Percentiles rank a stretch among this genome's conserved stretches.
phyloP scores from a whole-genome alignment of 1,140 invertebrate genomes.

The Neodiprion lecontei region DNA sequence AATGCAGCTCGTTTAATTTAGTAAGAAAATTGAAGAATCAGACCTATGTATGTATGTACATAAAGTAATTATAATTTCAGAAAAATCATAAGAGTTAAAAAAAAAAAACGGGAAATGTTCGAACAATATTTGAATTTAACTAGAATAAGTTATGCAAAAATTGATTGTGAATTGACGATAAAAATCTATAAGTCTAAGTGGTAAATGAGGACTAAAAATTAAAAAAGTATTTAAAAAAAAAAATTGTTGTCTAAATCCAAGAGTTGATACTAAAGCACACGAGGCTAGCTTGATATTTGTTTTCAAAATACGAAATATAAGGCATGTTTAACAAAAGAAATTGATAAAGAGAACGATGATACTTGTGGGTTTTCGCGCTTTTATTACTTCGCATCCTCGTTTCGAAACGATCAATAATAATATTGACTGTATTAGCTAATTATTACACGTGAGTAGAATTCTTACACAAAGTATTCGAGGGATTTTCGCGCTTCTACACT shows the following conservation, averaged over 20 bases:
- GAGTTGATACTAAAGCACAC: not conserved
- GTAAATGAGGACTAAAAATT: not conserved
- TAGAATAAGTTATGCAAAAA: not conserved
- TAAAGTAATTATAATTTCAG: no score
- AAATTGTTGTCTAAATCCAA: not conserved
- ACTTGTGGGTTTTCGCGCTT: not conserved
- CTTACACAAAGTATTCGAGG: no score
- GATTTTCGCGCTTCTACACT: no score
- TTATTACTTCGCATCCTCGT: not conserved
- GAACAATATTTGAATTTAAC: not conserved
- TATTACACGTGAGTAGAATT: no score
- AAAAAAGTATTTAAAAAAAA: not conserved
- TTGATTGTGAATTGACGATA: not conserved
- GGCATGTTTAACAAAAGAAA: not conserved
- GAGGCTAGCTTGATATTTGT: not conserved
- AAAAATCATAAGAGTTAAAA: not conserved
- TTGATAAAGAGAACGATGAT: not conserved
- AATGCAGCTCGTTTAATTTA: no score
- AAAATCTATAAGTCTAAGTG: not conserved
- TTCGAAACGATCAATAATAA: not conserved
- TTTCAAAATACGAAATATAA: not conserved
- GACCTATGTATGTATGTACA: no score
- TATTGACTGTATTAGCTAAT: no score
- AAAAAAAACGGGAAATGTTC: not conserved
- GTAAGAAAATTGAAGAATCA: no score